Evolutionary conservation across 2,113 vertebrate genomes (phyloP).

Genomic region (Dipodomys ordii): DNA sequence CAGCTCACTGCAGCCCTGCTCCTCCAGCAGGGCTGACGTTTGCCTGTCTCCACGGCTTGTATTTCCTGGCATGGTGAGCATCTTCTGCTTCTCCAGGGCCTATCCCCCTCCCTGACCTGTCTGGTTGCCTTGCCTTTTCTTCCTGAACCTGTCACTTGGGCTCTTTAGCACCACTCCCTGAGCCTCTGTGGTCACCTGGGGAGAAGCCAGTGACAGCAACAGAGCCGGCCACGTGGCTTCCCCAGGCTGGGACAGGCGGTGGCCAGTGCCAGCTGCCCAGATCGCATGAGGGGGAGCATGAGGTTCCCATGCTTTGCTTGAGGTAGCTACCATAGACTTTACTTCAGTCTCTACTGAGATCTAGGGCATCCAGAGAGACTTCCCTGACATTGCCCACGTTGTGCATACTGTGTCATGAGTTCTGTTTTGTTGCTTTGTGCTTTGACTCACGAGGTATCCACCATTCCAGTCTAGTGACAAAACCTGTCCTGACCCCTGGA

Average conservation of each 20-base stretch:
- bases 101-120: too few relatives aligned
- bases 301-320: too few relatives aligned
- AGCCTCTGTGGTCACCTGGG: neutral
- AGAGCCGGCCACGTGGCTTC: neutral
- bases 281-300: neutral
- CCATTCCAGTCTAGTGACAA: neutral
- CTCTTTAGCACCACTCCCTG: neutral
- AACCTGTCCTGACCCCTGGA: neutral
- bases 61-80: neutral
- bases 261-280: too few relatives aligned
- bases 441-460: neutral
- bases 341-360: too few relatives aligned
- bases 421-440: constrained; percentile 16
- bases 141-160: neutral
- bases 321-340: too few relatives aligned
- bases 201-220: neutral
- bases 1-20: neutral
- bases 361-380: neutral
- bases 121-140: neutral
- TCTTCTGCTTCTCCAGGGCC: too few relatives aligned
- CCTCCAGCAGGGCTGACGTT: neutral
- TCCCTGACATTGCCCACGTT: neutral
- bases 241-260: rapidly evolving
- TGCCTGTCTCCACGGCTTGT: neutral
- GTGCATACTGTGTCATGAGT: neutral